Evolutionary conservation across 2,113 vertebrate genomes (phyloP).

Genomic region (Dendropsophus ebraccatus): DNA sequence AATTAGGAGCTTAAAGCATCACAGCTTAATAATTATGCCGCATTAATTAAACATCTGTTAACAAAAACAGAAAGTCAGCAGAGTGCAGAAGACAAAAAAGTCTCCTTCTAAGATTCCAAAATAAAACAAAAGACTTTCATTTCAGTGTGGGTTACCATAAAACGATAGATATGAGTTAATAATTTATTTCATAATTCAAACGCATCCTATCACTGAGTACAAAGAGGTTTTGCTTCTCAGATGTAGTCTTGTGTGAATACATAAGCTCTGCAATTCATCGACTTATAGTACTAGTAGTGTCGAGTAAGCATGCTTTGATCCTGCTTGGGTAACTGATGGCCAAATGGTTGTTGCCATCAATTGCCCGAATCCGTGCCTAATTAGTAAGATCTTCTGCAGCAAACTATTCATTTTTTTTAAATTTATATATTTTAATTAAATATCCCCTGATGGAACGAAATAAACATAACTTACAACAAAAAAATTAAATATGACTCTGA

Average conservation of each 20-base stretch:
- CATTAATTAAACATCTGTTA: slow-evolving; percentile 35
- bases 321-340: too few species aligned
- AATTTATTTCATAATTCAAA: neutral
- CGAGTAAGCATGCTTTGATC: too few species aligned
- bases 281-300: neutral
- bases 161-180: neutral
- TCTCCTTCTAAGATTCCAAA: neutral
- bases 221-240: neutral
- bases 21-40: slow-evolving; percentile 19
- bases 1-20: slow-evolving; percentile 8
- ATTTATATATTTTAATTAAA: too few species aligned
- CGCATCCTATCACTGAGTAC: neutral
- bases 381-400: too few species aligned
- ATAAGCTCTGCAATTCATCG: neutral
- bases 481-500: too few species aligned
- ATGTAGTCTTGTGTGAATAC: neutral
- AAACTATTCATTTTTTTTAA: too few species aligned
- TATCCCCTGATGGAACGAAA: too few species aligned
- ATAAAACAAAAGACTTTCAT: neutral
- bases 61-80: slow-evolving; percentile 20
- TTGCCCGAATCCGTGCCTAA: too few species aligned
- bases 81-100: neutral
- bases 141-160: neutral
- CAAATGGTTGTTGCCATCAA: too few species aligned
- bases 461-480: too few species aligned